Evolutionary conservation across 2,797 vertebrate species (phyloP).

Genomic region (Aplochiton taeniatus): DNA sequence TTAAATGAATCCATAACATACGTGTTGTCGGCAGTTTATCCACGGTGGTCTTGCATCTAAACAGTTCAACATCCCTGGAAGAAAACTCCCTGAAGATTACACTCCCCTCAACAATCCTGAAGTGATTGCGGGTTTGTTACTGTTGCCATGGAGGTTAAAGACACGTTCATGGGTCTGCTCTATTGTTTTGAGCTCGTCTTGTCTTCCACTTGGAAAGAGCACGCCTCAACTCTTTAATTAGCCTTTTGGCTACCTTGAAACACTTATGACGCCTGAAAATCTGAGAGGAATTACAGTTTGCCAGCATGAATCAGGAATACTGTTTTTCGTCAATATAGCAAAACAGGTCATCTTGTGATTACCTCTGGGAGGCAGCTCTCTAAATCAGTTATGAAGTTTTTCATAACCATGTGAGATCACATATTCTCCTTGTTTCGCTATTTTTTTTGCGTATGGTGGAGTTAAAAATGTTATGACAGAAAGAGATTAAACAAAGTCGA

Average conservation of each 20-base stretch:
- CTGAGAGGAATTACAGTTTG: slow-evolving; percentile 24
- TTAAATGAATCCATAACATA: no score
- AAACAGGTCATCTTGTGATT: slow-evolving; percentile 10
- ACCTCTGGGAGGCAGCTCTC: slow-evolving; percentile 31
- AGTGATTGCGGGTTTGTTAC: slow-evolving; percentile 49
- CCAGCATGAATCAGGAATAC: slow-evolving; percentile 39
- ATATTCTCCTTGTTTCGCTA: slow-evolving; percentile 12
- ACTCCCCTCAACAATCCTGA: no score
- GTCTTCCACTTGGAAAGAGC: slow-evolving; percentile 24
- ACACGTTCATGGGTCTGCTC: slow-evolving; percentile 25
- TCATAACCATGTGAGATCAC: slow-evolving; percentile 13
- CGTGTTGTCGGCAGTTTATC: no score
- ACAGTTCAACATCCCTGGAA: no score
- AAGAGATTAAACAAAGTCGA: slow-evolving; percentile 10
- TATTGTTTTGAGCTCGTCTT: no score
- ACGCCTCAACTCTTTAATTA: slow-evolving; percentile 38
- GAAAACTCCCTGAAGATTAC: no score
- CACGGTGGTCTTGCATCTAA: no score
- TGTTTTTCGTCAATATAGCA: slow-evolving; percentile 36
- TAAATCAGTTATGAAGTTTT: slow-evolving; percentile 27
- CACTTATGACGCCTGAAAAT: slow-evolving; percentile 15
- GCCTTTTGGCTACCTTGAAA: slow-evolving; percentile 34
- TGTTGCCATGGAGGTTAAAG: slow-evolving; percentile 47
- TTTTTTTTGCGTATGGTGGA: no score
- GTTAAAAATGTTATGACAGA: slow-evolving; percentile 30